Evolutionary conservation across 1,140 invertebrate species (phyloP).

Genomic region (Habropoda laboriosa): DNA sequence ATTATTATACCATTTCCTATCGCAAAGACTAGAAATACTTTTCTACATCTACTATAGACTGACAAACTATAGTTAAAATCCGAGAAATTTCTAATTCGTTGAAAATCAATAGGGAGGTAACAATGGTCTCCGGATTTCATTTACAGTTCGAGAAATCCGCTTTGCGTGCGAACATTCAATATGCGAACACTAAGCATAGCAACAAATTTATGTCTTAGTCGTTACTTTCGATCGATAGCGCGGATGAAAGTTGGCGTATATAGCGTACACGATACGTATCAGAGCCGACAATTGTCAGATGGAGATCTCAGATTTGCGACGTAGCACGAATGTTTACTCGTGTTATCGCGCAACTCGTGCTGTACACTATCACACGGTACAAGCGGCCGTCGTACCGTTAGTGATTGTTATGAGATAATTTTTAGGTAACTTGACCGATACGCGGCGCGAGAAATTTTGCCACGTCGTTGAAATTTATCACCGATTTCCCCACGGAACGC

Average conservation of each 20-base stretch:
- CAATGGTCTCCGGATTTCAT: neutral
- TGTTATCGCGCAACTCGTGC: constrained; percentile 15
- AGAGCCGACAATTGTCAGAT: neutral
- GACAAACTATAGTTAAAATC: too few relatives aligned
- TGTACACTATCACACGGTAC: constrained; percentile 32
- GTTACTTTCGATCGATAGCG: neutral
- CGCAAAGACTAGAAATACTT: too few relatives aligned
- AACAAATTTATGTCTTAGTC: constrained; percentile 34
- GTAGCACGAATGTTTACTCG: constrained; percentile 4
- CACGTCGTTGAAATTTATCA: constrained; percentile 9
- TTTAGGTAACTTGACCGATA: constrained; percentile 45
- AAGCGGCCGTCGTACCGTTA: constrained; percentile 52
- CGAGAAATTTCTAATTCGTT: constrained; percentile 8
- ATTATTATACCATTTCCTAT: too few relatives aligned
- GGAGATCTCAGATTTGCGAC: neutral
- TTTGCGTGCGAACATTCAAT: neutral
- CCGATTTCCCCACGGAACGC: neutral
- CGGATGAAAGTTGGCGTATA: neutral
- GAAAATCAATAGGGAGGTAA: constrained; percentile 5
- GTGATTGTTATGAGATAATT: constrained; percentile 56
- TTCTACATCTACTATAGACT: too few relatives aligned
- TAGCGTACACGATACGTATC: neutral
- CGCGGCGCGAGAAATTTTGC: constrained; percentile 32
- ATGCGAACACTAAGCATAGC: neutral
- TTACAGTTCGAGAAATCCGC: neutral